These are phyloP conservation scores for Polyodon spathula DNA, from an alignment of 2,113 vertebrate genomes.

Conservation along the genomic window DNA sequence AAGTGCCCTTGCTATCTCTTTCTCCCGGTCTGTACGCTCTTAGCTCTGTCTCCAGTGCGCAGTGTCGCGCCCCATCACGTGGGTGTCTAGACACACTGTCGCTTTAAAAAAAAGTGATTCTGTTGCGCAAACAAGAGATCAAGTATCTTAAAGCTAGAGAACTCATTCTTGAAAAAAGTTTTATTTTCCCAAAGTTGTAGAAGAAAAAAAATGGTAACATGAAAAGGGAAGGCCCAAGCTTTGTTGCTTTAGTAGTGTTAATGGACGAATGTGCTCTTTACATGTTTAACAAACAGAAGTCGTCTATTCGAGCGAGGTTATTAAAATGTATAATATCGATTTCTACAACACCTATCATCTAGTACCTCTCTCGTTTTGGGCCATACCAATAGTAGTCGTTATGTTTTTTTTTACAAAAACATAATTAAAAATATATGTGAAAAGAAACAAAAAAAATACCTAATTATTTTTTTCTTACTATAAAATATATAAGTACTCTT, in stretches of 20 bases:
- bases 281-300: too few species aligned
- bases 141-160: constrained; percentile 61
- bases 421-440: too few species aligned
- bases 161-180: constrained; percentile 19
- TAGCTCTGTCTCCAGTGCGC: constrained; percentile 64
- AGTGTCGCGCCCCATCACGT: constrained; percentile 85
- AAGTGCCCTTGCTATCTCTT: constrained; percentile 43
- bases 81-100: constrained; percentile 94
- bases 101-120: constrained; percentile 82
- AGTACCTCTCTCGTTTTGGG: too few species aligned
- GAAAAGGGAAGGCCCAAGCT: not conserved
- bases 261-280: too few species aligned
- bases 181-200: constrained; percentile 20
- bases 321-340: too few species aligned
- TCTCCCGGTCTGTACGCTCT: constrained; percentile 33
- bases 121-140: constrained; percentile 88
- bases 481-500: too few species aligned
- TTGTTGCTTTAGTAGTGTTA: too few species aligned
- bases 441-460: too few species aligned
- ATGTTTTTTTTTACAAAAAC: not conserved
- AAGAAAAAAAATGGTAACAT: not conserved
- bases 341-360: too few species aligned
- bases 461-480: too few species aligned
- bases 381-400: not conserved
- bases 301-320: too few species aligned